Evolutionary conservation across 2,797 vertebrate species (phyloP), one percentile per base, ranked within the genome.

Genomic region (Acridotheres tristis): DNA sequence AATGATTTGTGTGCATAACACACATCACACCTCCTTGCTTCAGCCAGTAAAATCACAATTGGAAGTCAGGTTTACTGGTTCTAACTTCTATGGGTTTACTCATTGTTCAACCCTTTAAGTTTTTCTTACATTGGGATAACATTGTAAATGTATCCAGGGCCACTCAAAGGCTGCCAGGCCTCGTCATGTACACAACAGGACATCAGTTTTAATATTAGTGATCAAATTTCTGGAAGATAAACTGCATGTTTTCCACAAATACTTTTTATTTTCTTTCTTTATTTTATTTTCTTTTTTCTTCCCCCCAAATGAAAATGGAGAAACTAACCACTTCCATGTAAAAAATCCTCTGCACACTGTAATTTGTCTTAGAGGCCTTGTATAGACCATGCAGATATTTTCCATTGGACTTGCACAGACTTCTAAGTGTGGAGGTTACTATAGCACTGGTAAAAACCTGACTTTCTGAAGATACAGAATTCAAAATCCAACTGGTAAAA

Each of bases 1-100:
- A 62, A 15, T n/a, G 26, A 13, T 5, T 12, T 63, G 2, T 47
- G 4, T 45, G 27, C 5, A 9, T n/a, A 21, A 26, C 4, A 32
- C 1, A 5, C 2, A 19, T 1, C 11, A 32, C 2, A 11, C 2
- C 2, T 12, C 9, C 4, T 12, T 14, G 0, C 10, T 7, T 1
- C 19, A 62, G 2, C 16, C 19, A 7, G 2, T 16, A 85, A 68
- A 59, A 54, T 85, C 23, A 87, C 54, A 6, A 7, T 14, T 86
- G 22, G 7, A 91, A 65, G 3, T 8, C 12, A 69, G 13, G 6
- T 34, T 77, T 88, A 14, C 10, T 57, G 1, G 2, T 55, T 71
- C 8, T 53, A 11, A 7, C 3, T 42, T 3, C 8, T 54, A 3
- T 7, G 11, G 9, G 2, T 50, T 92, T 69, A 30, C 4, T 16